phyloP scores from a whole-genome alignment of 2,113 vertebrate species.

The Stictonetta naevosa region DNA sequence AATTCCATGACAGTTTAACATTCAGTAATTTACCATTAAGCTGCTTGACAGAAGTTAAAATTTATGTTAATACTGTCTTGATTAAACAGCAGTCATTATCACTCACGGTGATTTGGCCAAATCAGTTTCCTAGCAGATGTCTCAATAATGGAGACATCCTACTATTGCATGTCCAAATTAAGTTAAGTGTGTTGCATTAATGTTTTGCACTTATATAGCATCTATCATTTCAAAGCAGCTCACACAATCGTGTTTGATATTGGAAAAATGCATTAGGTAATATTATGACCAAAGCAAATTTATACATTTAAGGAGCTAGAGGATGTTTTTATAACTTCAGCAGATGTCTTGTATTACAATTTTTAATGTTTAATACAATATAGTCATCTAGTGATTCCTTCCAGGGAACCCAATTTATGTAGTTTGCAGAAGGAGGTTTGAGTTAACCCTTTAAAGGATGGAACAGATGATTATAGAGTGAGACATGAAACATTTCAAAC shows the following conservation, averaged over 20 bases:
- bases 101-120: conserved; percentile 19
- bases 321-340: not conserved
- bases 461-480: not conserved
- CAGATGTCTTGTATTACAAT: not conserved
- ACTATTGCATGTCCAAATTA: not conserved
- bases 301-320: not conserved
- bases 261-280: not conserved
- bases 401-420: not conserved
- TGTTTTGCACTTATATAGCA: not conserved
- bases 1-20: conserved; percentile 10
- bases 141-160: conserved; percentile 4
- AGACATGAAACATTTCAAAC: not conserved
- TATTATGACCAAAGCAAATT: not conserved
- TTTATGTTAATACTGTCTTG: conserved; percentile 53
- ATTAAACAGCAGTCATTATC: conserved; percentile 47
- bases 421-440: not conserved
- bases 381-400: not conserved
- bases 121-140: conserved; percentile 26
- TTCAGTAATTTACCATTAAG: conserved; percentile 38
- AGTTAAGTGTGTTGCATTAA: not conserved
- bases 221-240: conserved; percentile 5
- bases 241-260: not conserved
- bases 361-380: not conserved
- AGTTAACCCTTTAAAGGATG: not conserved
- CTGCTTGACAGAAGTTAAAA: conserved; percentile 47